phyloP scores from a whole-genome alignment of 1,140 invertebrate genomes.

The Latrodectus geometricus region DNA sequence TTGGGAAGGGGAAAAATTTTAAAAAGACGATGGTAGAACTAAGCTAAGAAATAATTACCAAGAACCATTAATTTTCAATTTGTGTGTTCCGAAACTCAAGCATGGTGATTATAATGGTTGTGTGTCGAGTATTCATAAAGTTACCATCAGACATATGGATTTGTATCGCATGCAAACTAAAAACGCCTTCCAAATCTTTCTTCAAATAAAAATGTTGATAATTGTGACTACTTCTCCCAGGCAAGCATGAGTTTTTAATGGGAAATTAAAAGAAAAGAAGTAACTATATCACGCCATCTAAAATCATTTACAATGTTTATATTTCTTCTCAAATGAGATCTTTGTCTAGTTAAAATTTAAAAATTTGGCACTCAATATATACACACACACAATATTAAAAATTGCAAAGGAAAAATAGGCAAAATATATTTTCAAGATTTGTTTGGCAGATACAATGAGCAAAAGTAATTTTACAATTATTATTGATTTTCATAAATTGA shows the following conservation, averaged over 20 bases:
- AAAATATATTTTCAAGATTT: too few species aligned
- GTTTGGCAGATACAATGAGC: neutral
- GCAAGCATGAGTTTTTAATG: neutral
- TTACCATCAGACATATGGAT: conserved; percentile 2
- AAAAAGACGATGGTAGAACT: too few species aligned
- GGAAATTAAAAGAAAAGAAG: neutral
- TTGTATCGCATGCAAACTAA: neutral
- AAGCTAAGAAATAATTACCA: conserved; percentile 38
- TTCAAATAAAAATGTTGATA: conserved; percentile 14
- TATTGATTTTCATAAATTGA: too few species aligned
- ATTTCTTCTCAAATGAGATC: neutral
- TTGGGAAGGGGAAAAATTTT: too few species aligned
- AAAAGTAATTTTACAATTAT: neutral
- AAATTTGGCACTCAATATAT: neutral
- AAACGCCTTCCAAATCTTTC: neutral
- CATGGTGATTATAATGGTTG: conserved; percentile 27
- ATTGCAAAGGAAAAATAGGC: neutral
- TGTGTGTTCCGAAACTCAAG: neutral
- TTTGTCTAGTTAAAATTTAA: neutral
- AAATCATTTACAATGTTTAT: neutral
- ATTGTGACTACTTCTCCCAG: neutral
- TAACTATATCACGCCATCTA: conserved; percentile 9
- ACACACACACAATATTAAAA: neutral
- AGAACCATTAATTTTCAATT: conserved; percentile 54
- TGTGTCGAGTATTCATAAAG: conserved; percentile 19